Base-by-base conservation (phyloP, 1,140 invertebrate genomes). In the Ericerus pela region DNA sequence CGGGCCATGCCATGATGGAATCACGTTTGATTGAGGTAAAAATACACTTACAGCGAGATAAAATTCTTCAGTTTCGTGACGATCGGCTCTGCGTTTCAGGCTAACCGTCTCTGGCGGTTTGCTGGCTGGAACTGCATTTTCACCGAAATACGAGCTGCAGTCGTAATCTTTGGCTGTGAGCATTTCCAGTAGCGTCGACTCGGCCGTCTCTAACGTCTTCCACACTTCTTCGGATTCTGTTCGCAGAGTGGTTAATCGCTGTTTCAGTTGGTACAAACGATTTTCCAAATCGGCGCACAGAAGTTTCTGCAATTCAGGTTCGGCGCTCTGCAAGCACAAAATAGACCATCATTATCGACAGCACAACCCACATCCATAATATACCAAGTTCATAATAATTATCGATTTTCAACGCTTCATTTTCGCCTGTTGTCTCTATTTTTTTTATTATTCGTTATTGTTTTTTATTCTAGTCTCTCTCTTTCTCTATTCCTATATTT, bases 181-280 rank as follows among this genome's bases (percentile, higher is more conserved):
- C 81, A 89, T 87, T 55, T 87, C 82, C 57, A 92, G 73, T 31
- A 96, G 73, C 52, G 86, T 85, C 41, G 80, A 82, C 70, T 96
- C 92, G 12, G 91, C 90, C 1, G 88, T 91, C 72, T 96, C 90
- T 29, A 96, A 71, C 2, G 89, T 94, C 71, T 96, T 96, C 87
- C 91, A 95, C 57, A 89, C 84, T 74, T 96, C 91, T 69, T 94
- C 89, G 57, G 88, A 90, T 69, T 96, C 91, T 12, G 85, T 83
- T 56, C 84, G 76, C 27, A 96, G 76, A 24, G 79, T 74, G 5
- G 82, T 84, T 1, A 96, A 77, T 38, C 88, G 75, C 54, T 81
- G 79, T 61, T 86, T 82, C 24, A 96, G 75, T 62, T 90, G 85
- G 31, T 76, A 70, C 53, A 91, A 75, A 52, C 92, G 74, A 62